A percentile compares a stretch with the other conserved stretches of the same genome.
Conservation (phyloP, 2,888 invertebrate genomes). For the Agrilus mali region DNA sequence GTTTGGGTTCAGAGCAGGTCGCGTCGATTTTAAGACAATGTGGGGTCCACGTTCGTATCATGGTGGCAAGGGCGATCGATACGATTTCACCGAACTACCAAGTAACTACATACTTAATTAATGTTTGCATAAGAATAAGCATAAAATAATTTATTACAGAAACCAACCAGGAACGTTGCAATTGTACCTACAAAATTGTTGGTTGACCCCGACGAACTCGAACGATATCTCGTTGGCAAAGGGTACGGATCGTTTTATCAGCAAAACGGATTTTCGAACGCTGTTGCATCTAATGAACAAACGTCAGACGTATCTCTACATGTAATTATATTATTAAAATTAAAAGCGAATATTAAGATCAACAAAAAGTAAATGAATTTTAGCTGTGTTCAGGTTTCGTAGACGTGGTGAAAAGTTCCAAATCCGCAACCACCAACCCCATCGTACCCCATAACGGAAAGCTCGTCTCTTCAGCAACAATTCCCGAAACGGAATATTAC, state of each 20-base stretch:
- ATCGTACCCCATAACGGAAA: no score
- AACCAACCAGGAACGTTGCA: constrained; percentile 55
- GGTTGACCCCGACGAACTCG: constrained; percentile 73
- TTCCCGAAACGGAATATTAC: constrained; percentile 83
- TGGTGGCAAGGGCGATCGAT: constrained; percentile 75
- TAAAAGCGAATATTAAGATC: no score
- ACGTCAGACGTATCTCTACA: no score
- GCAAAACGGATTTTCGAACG: no score
- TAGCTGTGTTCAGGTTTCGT: no score
- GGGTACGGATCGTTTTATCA: constrained; percentile 31
- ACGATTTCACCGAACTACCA: constrained; percentile 48
- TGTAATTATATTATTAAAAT: no score
- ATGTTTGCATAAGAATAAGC: not conserved
- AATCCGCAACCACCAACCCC: no score
- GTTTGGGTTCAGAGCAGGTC: constrained; percentile 93
- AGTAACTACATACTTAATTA: constrained; percentile 23
- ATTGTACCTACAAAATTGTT: constrained; percentile 75
- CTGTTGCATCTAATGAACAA: no score
- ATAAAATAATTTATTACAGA: not conserved
- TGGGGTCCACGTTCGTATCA: constrained; percentile 73
- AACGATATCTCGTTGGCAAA: constrained; percentile 55
- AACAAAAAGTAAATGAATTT: no score
- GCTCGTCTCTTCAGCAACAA: constrained; percentile 31
- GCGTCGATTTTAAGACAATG: constrained; percentile 82
- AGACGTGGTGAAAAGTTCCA: no score